phyloP scores from a whole-genome alignment of 2,797 vertebrate genomes.

The Nasua narica region DNA sequence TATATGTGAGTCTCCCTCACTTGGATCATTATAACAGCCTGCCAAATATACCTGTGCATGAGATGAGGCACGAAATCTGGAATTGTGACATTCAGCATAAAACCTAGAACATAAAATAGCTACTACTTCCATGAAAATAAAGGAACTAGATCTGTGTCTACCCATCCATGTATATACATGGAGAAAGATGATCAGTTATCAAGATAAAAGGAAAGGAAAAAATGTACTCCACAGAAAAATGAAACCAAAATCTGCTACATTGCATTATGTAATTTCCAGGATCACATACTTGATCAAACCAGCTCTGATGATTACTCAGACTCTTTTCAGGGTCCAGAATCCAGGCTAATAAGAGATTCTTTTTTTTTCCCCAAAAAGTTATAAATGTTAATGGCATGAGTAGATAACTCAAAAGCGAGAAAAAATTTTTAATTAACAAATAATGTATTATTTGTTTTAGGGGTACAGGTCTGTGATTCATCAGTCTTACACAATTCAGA shows the following conservation, averaged over 20 bases:
- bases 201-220: not conserved
- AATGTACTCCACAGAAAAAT: not conserved
- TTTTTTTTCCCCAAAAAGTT: too few relatives aligned
- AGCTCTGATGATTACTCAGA: not conserved
- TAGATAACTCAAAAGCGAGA: too few relatives aligned
- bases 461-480: too few relatives aligned
- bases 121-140: not conserved
- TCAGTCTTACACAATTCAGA: too few relatives aligned
- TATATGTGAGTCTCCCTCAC: not conserved
- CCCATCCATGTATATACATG: not conserved
- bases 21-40: not conserved
- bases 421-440: too few relatives aligned
- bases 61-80: not conserved
- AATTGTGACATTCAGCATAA: not conserved
- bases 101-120: not conserved
- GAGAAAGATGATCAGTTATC: not conserved
- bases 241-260: not conserved
- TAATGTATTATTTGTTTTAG: too few relatives aligned
- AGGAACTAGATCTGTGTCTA: not conserved
- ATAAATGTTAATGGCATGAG: too few relatives aligned
- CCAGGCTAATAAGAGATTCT: not conserved
- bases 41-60: not conserved
- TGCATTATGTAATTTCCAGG: not conserved
- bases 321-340: not conserved
- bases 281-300: not conserved